Evolutionary conservation across 2,888 invertebrate species (phyloP), one percentile per base, ranked within the genome.

Genomic region (Pinctada fucata): DNA sequence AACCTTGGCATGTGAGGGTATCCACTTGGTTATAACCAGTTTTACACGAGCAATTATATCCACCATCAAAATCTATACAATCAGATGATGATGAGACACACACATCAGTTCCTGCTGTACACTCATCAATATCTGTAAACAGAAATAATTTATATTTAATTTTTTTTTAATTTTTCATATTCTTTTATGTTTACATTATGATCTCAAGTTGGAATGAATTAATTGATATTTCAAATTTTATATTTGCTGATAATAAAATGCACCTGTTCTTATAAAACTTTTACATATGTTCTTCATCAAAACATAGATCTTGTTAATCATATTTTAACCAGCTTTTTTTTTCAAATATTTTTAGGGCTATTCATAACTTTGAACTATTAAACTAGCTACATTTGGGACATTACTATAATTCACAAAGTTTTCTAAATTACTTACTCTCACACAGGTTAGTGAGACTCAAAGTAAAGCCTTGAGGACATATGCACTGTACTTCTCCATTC

Each of bases 61-160:
- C 81, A 50, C 86, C 87, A 2, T 65, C 82, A 3, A 81, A 83
- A 73, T 88, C 85, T 2, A 67, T 50, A 73, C 85, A 85, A 8
- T 79, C 74, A 70, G 86, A 84, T 0, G 80, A 79, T 1, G 78
- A 68, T 1, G 72, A 64, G 8, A 49, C 70, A 70, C 85, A 86
- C 10, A 79, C 68, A 47, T 83, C 72, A 8, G 78, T 81, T 1
- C 81, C 79, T 1, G 82, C 77, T 2, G 75, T 13, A 69, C 86
- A 86, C 69, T 86, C 86, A 72, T 86, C 78, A 16, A 86, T 77
- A 76, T 86, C 86, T 86, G 76, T 13, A 80, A 52, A 70, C 8
- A 58, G 3, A 2, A 66, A 72, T 16, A 74, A 66, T 10, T 16
- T 13, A 16, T 47, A 47, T 10, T 13, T 13, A 63, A n/a, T 51